Evolutionary conservation across 2,797 vertebrate species (phyloP).

Genomic region (Hypotaenidia philippensis): DNA sequence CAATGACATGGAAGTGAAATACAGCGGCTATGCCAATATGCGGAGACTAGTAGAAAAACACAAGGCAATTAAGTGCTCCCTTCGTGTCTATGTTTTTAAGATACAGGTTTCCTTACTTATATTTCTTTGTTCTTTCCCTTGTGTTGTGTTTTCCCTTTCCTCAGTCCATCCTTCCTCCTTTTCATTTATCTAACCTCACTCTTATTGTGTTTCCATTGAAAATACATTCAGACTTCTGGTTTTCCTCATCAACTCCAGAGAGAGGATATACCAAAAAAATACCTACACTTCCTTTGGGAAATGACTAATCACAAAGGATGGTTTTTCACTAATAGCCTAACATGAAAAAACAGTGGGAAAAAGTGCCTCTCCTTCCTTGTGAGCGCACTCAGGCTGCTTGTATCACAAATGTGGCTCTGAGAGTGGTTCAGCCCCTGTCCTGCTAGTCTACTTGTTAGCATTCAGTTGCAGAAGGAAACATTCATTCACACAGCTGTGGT

Average conservation of each 20-base stretch:
- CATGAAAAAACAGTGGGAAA: neutral
- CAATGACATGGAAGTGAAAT: neutral
- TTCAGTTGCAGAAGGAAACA: neutral
- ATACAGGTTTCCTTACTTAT: neutral
- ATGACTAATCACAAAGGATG: neutral
- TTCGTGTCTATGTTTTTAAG: neutral
- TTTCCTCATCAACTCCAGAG: neutral
- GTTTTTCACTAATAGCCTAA: neutral
- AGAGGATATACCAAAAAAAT: neutral
- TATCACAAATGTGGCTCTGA: neutral
- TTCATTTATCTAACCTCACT: neutral
- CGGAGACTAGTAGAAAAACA: neutral
- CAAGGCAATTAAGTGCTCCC: neutral
- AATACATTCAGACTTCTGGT: neutral
- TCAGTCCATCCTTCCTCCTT: conserved; percentile 23
- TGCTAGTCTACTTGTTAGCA: neutral
- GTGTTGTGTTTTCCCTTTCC: neutral
- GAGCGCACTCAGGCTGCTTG: neutral
- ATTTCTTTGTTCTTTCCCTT: neutral
- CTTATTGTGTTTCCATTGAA: neutral
- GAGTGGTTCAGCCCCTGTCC: neutral
- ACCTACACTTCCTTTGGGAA: neutral
- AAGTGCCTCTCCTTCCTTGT: neutral
- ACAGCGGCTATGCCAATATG: neutral
- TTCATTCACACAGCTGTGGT: neutral